Evolutionary conservation across 37 sponge, comb jelly and placozoan species (phyloP).

Genomic region (Aphrocallistes beatrix): DNA sequence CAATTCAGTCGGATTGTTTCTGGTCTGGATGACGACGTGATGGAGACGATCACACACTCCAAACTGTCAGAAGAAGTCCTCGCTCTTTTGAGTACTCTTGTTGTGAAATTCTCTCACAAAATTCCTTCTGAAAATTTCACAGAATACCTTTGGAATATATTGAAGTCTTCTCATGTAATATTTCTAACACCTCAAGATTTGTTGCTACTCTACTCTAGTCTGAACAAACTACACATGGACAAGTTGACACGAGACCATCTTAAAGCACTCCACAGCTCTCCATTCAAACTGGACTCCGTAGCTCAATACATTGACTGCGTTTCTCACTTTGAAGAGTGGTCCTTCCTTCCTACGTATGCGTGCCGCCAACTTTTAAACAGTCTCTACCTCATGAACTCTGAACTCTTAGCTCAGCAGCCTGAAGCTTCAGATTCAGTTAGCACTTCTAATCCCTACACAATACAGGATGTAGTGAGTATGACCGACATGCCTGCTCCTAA

Average conservation of each 20-base stretch:
- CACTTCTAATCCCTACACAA: too few species aligned
- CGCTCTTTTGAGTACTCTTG: background rate
- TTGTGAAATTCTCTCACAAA: background rate
- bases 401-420: background rate
- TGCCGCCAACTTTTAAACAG: background rate
- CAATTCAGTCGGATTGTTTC: conserved; percentile 16
- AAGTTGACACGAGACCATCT: background rate
- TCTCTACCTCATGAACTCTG: background rate
- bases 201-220: background rate
- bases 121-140: background rate
- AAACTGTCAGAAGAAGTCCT: background rate
- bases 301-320: background rate
- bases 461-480: background rate
- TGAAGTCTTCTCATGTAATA: background rate
- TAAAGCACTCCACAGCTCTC: background rate
- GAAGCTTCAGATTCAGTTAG: too few species aligned
- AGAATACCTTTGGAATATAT: background rate
- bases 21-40: too few species aligned
- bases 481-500: too few species aligned
- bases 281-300: background rate
- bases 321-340: background rate
- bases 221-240: background rate
- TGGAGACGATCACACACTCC: background rate
- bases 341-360: background rate
- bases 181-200: background rate